These are phyloP conservation scores for Oligia strigilis DNA, from an alignment of 2,888 invertebrate genomes.

Conservation along the genomic window DNA sequence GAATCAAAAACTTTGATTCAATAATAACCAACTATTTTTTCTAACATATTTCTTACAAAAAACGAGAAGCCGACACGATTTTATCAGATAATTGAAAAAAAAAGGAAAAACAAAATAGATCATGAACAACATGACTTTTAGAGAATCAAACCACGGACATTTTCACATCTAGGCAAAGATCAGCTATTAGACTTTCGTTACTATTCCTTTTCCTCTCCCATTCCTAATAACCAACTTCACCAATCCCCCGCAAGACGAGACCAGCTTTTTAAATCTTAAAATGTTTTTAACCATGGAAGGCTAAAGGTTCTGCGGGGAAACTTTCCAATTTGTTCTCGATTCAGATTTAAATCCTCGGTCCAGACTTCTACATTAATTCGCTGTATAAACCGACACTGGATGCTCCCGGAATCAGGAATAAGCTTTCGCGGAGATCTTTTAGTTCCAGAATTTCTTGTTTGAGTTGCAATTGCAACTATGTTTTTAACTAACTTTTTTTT, in stretches of 20 bases:
- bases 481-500: no score
- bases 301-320: conserved; percentile 53
- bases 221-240: conserved; percentile 16
- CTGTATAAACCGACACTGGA: conserved; percentile 47
- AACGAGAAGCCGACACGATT: neutral
- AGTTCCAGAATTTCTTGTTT: neutral
- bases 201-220: neutral
- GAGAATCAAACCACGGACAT: neutral
- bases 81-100: no score
- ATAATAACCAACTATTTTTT: neutral
- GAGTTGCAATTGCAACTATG: neutral
- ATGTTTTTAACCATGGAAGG: conserved; percentile 45
- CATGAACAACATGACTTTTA: neutral
- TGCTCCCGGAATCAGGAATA: conserved; percentile 53
- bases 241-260: conserved; percentile 18
- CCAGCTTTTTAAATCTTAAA: conserved; percentile 32
- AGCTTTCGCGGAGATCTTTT: conserved; percentile 24
- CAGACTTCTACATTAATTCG: conserved; percentile 49
- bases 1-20: neutral
- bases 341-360: conserved; percentile 65
- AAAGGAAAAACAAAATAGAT: neutral
- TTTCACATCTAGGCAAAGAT: neutral
- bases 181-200: neutral
- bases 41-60: neutral
- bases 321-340: conserved; percentile 68